Percentiles rank a stretch among this genome's conserved stretches.
Evolutionary conservation across 2,113 vertebrate genomes (phyloP).

Genomic region (Malaclemys terrapin): DNA sequence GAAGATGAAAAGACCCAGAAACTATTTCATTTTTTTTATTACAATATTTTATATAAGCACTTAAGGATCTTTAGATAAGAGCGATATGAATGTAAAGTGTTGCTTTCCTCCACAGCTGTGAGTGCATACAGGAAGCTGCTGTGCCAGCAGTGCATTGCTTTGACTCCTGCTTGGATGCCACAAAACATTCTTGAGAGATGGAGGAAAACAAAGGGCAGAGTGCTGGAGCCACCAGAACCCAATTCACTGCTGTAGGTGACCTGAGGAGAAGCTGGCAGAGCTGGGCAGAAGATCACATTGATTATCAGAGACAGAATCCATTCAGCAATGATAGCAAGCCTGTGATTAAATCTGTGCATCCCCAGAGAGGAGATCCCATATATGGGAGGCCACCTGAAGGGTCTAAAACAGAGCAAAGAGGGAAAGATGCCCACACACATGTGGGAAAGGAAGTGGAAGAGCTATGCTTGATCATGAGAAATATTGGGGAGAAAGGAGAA

Average conservation of each 20-base stretch:
- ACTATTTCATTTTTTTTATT: background rate
- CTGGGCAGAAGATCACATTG: conserved; percentile 85
- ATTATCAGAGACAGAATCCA: conserved; percentile 89
- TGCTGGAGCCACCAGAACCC: background rate
- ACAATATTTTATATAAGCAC: background rate
- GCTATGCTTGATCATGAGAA: conserved; percentile 84
- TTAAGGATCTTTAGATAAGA: background rate
- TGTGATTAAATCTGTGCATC: background rate
- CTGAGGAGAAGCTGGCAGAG: conserved; percentile 89
- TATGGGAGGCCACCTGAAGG: conserved; percentile 89
- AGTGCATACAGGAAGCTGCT: background rate
- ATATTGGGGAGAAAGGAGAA: conserved; percentile 76
- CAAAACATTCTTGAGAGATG: conserved; percentile 27
- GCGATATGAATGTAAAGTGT: background rate
- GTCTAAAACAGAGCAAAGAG: conserved; percentile 87
- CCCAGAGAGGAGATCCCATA: conserved; percentile 71
- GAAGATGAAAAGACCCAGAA: background rate
- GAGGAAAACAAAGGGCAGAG: conserved; percentile 40
- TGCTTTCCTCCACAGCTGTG: conserved; percentile 17
- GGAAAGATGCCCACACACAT: conserved; percentile 85
- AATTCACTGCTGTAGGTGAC: conserved; percentile 76
- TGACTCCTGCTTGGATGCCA: background rate
- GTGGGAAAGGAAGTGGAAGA: conserved; percentile 86
- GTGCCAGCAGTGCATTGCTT: background rate
- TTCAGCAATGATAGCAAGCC: conserved; percentile 80